A percentile compares a stretch with the other conserved stretches of the same genome.
Conservation (phyloP, 2,888 invertebrate species). For the Pogonocherus hispidulus region DNA sequence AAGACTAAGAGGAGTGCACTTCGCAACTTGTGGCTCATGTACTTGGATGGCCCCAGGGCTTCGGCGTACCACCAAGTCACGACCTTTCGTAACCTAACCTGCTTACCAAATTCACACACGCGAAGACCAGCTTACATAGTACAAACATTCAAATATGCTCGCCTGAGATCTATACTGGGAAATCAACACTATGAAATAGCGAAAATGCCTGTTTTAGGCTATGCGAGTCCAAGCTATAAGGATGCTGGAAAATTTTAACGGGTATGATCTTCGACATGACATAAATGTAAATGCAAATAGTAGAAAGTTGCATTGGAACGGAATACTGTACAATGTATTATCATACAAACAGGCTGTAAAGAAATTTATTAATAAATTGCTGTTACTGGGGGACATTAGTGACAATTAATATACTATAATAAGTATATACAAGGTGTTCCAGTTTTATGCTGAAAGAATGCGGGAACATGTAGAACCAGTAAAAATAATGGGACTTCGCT, state of each 20-base stretch:
- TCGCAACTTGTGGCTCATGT: constrained; percentile 59
- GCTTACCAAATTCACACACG: constrained; percentile 64
- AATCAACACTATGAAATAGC: constrained; percentile 2
- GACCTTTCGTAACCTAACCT: constrained; percentile 66
- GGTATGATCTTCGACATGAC: not conserved
- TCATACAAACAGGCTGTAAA: not conserved
- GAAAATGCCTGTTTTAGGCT: not conserved
- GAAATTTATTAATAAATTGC: not conserved
- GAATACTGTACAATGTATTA: not conserved
- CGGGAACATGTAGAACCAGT: too few relatives aligned
- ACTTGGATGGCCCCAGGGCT: constrained; percentile 58
- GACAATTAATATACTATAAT: too few relatives aligned
- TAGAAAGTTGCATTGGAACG: not conserved
- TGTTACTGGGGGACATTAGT: not conserved
- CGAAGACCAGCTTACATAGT: constrained; percentile 58
- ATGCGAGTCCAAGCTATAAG: not conserved
- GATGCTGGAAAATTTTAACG: not conserved
- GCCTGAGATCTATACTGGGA: constrained; percentile 2
- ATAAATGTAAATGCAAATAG: not conserved
- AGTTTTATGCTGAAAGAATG: too few relatives aligned
- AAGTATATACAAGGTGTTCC: too few relatives aligned
- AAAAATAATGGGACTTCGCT: too few relatives aligned
- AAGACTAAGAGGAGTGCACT: constrained; percentile 54
- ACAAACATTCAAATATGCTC: constrained; percentile 50
- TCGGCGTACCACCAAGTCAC: constrained; percentile 65